A percentile compares a stretch with the other conserved stretches of the same genome.
Evolutionary conservation across 2,797 vertebrate genomes (phyloP).

Genomic region (Tinamus major): DNA sequence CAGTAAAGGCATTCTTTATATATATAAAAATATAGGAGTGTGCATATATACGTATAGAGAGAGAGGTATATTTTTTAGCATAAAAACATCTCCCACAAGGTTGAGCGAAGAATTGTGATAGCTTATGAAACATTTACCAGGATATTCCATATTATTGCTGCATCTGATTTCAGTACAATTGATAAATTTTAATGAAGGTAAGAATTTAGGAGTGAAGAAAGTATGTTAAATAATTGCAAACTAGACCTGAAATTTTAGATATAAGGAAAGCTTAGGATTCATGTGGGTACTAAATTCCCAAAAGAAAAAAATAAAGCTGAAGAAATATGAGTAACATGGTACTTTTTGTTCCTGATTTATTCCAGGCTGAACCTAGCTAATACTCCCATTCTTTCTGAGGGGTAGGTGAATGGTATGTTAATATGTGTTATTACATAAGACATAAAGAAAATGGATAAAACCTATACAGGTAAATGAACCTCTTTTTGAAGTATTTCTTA

Average conservation of each 20-base stretch:
- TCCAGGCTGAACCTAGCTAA: background rate
- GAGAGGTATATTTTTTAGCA: background rate
- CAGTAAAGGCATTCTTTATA: background rate
- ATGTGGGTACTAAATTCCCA: background rate
- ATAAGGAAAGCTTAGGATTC: background rate
- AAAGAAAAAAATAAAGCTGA: background rate
- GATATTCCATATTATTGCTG: background rate
- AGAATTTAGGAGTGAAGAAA: background rate
- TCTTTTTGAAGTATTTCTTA: background rate
- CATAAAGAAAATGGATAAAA: background rate
- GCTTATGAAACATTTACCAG: background rate
- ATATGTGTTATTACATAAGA: background rate
- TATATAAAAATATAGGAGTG: too few relatives aligned
- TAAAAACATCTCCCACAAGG: background rate
- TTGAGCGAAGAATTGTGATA: background rate
- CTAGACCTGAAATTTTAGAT: background rate
- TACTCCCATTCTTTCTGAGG: background rate
- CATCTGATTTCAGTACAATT: background rate
- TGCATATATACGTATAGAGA: too few relatives aligned
- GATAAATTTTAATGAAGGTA: background rate
- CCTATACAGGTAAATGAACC: background rate
- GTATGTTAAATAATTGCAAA: fast-evolving
- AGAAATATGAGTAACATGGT: background rate
- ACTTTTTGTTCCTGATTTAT: background rate
- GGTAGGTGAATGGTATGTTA: background rate